Percentiles rank a stretch among this genome's conserved stretches.
These are phyloP conservation scores for Tetramorium parvispinum DNA, from an alignment of 1,140 invertebrate species.

Conservation along the genomic window DNA sequence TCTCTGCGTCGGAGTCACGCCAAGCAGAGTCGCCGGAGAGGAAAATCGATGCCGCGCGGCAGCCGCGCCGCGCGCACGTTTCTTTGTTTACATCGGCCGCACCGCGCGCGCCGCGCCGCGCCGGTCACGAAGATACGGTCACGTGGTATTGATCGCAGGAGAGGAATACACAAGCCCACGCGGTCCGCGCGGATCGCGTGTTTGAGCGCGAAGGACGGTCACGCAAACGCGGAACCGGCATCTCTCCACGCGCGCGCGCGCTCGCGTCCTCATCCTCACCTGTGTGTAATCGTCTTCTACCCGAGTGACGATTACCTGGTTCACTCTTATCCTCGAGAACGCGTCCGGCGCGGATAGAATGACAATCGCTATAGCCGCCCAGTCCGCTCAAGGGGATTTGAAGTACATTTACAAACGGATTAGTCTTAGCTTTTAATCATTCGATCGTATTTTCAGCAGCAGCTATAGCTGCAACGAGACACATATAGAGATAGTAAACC, in stretches of 20 bases:
- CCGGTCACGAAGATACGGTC: conserved; percentile 63
- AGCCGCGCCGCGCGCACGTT: conserved; percentile 81
- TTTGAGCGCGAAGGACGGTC: conserved; percentile 27
- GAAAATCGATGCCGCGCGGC: conserved; percentile 81
- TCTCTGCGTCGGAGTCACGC: conserved; percentile 32
- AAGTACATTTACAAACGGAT: background rate
- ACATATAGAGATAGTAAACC: background rate
- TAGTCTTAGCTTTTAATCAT: background rate
- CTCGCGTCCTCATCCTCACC: background rate
- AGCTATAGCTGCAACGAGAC: background rate
- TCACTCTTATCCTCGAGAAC: background rate
- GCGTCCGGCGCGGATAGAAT: background rate
- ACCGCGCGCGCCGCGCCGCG: conserved; percentile 43
- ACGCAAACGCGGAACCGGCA: background rate
- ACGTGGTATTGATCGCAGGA: conserved; percentile 76
- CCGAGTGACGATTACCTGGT: background rate
- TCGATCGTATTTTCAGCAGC: background rate
- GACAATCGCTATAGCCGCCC: background rate
- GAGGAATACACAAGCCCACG: conserved; percentile 63
- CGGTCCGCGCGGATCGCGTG: conserved; percentile 51
- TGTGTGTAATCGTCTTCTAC: background rate
- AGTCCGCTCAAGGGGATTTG: background rate
- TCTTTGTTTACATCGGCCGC: conserved; percentile 85
- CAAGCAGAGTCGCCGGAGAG: conserved; percentile 48
- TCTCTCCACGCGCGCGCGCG: background rate